Percentiles rank a stretch among this genome's conserved stretches.
phyloP scores from a whole-genome alignment of 1,140 invertebrate species.

The Drosophila kanapiae region DNA sequence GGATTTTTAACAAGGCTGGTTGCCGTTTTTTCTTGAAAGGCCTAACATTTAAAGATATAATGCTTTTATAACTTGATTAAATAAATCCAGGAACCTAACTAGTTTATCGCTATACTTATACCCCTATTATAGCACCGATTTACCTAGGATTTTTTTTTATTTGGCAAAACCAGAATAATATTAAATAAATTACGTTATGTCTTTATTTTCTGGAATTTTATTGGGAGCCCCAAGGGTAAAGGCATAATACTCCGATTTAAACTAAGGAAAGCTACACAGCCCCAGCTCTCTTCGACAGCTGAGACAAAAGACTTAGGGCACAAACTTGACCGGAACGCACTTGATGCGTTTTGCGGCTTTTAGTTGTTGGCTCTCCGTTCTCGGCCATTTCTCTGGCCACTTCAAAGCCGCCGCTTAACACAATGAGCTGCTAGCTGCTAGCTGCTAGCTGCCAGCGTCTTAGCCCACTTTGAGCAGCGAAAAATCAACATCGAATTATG shows the following conservation, averaged over 20 bases:
- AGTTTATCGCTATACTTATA: not conserved
- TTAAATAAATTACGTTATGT: not conserved
- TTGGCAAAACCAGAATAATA: not conserved
- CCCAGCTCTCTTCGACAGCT: conserved; percentile 11
- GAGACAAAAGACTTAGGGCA: conserved; percentile 74
- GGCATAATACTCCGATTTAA: conserved; percentile 7
- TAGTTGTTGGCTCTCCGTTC: conserved; percentile 23
- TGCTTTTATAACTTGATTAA: not conserved
- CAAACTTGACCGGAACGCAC: conserved; percentile 71
- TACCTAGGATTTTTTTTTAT: not conserved
- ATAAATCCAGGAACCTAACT: not conserved
- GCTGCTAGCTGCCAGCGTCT: conserved; percentile 30
- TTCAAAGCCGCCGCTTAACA: conserved; percentile 40
- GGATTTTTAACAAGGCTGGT: not conserved
- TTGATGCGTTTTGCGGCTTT: conserved; percentile 50
- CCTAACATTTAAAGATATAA: too few relatives aligned
- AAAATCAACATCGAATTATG: conserved; percentile 82
- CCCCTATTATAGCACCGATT: not conserved
- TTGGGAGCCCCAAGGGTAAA: not conserved
- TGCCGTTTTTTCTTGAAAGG: not conserved
- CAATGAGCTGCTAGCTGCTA: conserved; percentile 20
- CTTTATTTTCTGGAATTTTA: not conserved
- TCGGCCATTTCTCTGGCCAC: conserved; percentile 41
- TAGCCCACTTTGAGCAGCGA: conserved; percentile 76
- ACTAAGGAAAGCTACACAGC: conserved; percentile 2